Percentiles rank a stretch among this genome's conserved stretches.
These are phyloP conservation scores for Salmo trutta DNA, from an alignment of 2,797 vertebrate genomes.

Conservation along the genomic window DNA sequence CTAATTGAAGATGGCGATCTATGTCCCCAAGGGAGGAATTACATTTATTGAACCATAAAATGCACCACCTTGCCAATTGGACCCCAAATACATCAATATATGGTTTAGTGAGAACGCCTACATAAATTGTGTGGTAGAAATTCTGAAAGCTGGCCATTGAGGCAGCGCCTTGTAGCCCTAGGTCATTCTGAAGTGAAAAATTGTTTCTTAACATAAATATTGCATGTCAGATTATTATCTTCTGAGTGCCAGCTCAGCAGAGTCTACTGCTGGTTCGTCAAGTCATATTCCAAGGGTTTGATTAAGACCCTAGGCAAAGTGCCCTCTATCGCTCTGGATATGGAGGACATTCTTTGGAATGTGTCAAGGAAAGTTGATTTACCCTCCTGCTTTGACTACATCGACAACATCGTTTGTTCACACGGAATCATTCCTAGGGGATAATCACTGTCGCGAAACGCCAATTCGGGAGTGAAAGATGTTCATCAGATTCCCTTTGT, in stretches of 20 bases:
- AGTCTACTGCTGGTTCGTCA: constrained; percentile 8
- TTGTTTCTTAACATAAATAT: not conserved
- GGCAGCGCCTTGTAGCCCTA: not conserved
- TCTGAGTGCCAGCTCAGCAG: constrained; percentile 25
- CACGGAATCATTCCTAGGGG: too few species aligned
- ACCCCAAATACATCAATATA: constrained; percentile 3
- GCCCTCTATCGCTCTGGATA: constrained; percentile 1
- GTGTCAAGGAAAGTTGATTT: constrained; percentile 16
- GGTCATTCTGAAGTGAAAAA: constrained; percentile 8
- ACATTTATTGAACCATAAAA: constrained; percentile 9
- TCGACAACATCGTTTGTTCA: not conserved
- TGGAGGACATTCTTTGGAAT: not conserved
- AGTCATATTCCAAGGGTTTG: constrained; percentile 31
- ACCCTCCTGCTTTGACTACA: not conserved
- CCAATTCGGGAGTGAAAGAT: too few species aligned
- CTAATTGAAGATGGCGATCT: constrained; percentile 3
- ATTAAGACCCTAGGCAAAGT: constrained; percentile 19
- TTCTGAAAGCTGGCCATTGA: not conserved
- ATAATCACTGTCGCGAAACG: too few species aligned
- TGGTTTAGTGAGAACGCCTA: constrained; percentile 2
- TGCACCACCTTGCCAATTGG: constrained; percentile 4
- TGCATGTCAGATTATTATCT: not conserved
- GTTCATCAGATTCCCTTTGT: not conserved
- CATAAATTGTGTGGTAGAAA: constrained; percentile 7
- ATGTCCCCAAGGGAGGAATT: not conserved